phyloP scores from a whole-genome alignment of 2,888 invertebrate genomes.

The Brachycybe producta region DNA sequence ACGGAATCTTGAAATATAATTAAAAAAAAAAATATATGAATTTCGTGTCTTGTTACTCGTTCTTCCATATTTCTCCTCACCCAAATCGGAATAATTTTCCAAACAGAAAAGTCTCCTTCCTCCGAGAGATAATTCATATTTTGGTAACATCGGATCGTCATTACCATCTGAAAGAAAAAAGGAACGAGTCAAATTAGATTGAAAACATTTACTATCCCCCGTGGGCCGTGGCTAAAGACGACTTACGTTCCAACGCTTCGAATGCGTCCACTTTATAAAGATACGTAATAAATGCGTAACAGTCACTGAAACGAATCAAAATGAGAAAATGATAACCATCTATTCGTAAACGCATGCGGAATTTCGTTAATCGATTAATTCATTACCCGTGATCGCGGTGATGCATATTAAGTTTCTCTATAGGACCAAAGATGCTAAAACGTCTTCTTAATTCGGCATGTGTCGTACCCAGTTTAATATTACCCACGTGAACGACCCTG shows the following conservation, averaged over 20 bases:
- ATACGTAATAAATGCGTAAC: constrained; percentile 4
- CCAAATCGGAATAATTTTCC: constrained; percentile 7
- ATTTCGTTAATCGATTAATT: too few species aligned
- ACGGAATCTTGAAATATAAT: not conserved
- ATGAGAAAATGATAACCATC: not conserved
- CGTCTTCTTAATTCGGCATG: not conserved
- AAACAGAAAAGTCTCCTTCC: constrained; percentile 6
- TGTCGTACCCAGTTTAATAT: not conserved
- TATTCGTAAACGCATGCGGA: too few species aligned
- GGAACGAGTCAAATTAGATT: not conserved
- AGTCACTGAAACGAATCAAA: constrained; percentile 2
- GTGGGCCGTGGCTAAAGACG: not conserved
- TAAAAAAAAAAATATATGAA: not conserved
- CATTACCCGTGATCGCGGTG: constrained; percentile 2
- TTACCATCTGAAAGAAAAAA: constrained; percentile 6
- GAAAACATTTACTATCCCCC: not conserved
- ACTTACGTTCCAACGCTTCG: constrained; percentile 8
- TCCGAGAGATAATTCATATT: constrained; percentile 7
- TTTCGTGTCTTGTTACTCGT: too few species aligned
- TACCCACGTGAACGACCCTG: constrained; percentile 4
- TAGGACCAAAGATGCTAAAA: not conserved
- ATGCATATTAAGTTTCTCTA: constrained; percentile 2
- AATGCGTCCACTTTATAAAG: constrained; percentile 1
- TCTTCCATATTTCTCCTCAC: not conserved
- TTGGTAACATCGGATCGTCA: not conserved